These are phyloP conservation scores for Coptotermes formosanus DNA, from an alignment of 1,140 invertebrate genomes.

Conservation along the genomic window DNA sequence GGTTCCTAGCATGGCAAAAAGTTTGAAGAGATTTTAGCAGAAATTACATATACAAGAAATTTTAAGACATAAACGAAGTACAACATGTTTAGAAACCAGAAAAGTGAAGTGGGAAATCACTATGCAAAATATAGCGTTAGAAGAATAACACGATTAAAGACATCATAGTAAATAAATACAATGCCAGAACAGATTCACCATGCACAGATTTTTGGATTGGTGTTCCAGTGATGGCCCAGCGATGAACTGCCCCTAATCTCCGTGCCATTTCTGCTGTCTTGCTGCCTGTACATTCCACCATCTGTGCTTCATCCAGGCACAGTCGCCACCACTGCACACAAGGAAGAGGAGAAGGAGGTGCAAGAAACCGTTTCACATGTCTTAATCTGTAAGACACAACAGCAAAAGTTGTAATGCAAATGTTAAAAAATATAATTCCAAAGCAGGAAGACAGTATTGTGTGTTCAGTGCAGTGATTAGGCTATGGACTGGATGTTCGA, in stretches of 20 bases:
- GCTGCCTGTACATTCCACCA: slow-evolving; percentile 65
- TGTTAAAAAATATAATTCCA: too few relatives aligned
- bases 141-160: neutral
- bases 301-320: slow-evolving; percentile 81
- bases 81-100: too few relatives aligned
- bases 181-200: slow-evolving; percentile 45
- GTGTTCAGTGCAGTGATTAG: too few relatives aligned
- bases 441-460: too few relatives aligned
- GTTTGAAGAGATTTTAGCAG: too few relatives aligned
- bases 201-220: slow-evolving; percentile 64
- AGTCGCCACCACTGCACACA: slow-evolving; percentile 75
- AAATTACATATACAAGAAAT: too few relatives aligned
- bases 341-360: slow-evolving; percentile 60
- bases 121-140: neutral
- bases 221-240: slow-evolving; percentile 80
- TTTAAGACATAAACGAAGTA: too few relatives aligned
- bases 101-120: too few relatives aligned
- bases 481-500: too few relatives aligned
- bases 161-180: slow-evolving; percentile 27
- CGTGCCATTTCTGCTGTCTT: slow-evolving; percentile 64
- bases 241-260: slow-evolving; percentile 57
- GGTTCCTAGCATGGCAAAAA: too few relatives aligned
- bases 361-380: slow-evolving; percentile 59
- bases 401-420: neutral
- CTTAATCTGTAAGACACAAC: slow-evolving; percentile 47